These are phyloP conservation scores for Drosophila saltans DNA, from an alignment of 1,140 invertebrate genomes.

Conservation along the genomic window DNA sequence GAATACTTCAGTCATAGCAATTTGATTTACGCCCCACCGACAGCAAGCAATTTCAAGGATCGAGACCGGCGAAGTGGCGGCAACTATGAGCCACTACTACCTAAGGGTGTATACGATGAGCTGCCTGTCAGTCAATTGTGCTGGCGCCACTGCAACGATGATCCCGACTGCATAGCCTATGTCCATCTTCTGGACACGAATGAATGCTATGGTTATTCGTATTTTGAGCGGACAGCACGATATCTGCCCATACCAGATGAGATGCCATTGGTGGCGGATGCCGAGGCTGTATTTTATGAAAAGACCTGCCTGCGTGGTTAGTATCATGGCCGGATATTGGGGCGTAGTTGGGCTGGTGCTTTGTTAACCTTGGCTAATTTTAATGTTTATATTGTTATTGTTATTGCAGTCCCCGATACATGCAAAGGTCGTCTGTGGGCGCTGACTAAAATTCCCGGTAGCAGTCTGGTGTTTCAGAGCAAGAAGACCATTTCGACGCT, in stretches of 20 bases:
- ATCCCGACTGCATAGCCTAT: slow-evolving; percentile 83
- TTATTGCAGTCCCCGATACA: slow-evolving; percentile 73
- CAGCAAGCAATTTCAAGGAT: slow-evolving; percentile 56
- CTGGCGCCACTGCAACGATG: slow-evolving; percentile 82
- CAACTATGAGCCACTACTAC: slow-evolving; percentile 1
- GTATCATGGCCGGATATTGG: slow-evolving; percentile 28
- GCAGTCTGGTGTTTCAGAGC: slow-evolving; percentile 83
- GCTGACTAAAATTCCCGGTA: slow-evolving; percentile 84
- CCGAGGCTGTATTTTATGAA: slow-evolving; percentile 84
- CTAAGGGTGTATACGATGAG: slow-evolving; percentile 65
- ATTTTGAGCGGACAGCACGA: slow-evolving; percentile 59
- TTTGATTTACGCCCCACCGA: slow-evolving; percentile 61
- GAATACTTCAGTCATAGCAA: slow-evolving; percentile 67
- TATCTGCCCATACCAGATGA: slow-evolving; percentile 73
- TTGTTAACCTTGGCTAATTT: slow-evolving; percentile 4
- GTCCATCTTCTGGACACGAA: slow-evolving; percentile 82
- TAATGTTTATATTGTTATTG: background rate
- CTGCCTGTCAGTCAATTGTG: slow-evolving; percentile 84
- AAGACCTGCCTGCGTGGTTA: slow-evolving; percentile 83
- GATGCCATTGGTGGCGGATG: slow-evolving; percentile 78
- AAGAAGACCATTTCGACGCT: slow-evolving; percentile 83
- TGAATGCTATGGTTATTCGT: slow-evolving; percentile 83
- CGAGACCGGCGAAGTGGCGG: slow-evolving; percentile 54
- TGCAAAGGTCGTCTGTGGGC: slow-evolving; percentile 83
- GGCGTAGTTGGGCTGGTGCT: slow-evolving; percentile 18